These are phyloP conservation scores for Phthorimaea operculella DNA, from an alignment of 1,140 invertebrate genomes.

Conservation along the genomic window DNA sequence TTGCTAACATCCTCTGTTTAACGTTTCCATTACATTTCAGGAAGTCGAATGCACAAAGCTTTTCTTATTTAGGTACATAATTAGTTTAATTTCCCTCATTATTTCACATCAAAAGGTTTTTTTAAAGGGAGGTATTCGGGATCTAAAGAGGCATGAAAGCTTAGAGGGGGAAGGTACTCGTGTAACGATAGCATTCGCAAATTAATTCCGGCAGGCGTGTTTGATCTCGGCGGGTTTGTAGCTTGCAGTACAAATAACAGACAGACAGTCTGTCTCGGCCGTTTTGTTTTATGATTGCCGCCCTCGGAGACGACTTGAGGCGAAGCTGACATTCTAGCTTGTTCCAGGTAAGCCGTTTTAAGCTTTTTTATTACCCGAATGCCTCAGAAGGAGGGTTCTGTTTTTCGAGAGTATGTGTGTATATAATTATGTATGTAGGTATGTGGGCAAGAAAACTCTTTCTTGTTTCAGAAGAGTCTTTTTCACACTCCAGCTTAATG, in stretches of 20 bases:
- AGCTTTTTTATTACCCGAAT: too few species aligned
- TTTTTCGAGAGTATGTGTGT: too few species aligned
- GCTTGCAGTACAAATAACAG: slow-evolving; percentile 28
- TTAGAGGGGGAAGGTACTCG: slow-evolving; percentile 13
- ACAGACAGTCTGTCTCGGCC: slow-evolving; percentile 19
- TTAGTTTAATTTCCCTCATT: slow-evolving; percentile 6
- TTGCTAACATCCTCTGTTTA: too few species aligned
- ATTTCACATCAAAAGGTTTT: slow-evolving; percentile 22
- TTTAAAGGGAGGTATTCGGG: slow-evolving; percentile 29
- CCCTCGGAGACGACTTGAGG: too few species aligned
- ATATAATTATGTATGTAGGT: too few species aligned
- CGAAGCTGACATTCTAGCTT: too few species aligned
- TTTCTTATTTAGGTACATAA: too few species aligned
- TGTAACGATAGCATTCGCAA: slow-evolving; percentile 38
- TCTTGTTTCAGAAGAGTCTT: too few species aligned
- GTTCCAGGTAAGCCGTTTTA: too few species aligned
- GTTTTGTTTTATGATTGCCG: slow-evolving; percentile 9
- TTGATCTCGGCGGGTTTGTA: slow-evolving; percentile 33
- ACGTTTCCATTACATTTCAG: neutral
- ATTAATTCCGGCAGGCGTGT: slow-evolving; percentile 44
- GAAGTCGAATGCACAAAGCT: neutral
- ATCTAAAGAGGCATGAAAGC: slow-evolving; percentile 19
- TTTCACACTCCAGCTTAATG: too few species aligned
- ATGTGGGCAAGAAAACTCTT: too few species aligned
- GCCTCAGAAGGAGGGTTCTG: too few species aligned